Base-by-base conservation (phyloP, 1,140 invertebrate species). In the Pantala flavescens region DNA sequence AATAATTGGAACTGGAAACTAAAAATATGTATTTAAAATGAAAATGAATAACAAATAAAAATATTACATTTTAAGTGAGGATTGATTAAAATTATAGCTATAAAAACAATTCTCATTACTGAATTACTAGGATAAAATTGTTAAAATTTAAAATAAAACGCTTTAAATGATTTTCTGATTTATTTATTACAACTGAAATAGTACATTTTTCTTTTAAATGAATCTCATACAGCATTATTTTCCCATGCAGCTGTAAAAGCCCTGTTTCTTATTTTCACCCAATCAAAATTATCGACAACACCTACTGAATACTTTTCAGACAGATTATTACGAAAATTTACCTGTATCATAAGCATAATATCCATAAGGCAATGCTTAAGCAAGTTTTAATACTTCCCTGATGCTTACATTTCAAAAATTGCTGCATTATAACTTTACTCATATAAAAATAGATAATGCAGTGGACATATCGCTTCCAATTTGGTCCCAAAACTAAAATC, bases 291-390 rank as follows among this genome's bases (percentile, higher is more conserved):
- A 14, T 12, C 3, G 14, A 63, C n/a, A 63, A 63, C n/a, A 63
- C 3, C 49, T 63, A 63, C 49, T 7, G 49, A 16, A 63, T 14
- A 19, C 49, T 63, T 14, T 63, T 12, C 12, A 63, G 14, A 1
- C 5, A 63, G n/a, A 63, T 19, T 21, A 63, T 63, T 21, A 63
- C 12, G n/a, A 63, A 1, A 63, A 36, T 2, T 2, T 36, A 36
- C 9, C 9, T 36, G 28, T 36, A 36, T 36, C n/a, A 19, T 63
- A 7, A 63, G 49, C 16, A 19, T 19, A 63, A 63, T 63, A 16
- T 63, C 49, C 14, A 63, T 63, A 63, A 63, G 49, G 49, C 49
- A 19, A 63, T 63, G 49, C 49, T 63, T 63, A 63, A 63, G 49
- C 49, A 63, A 63, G 49, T 3, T 21, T 36, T 21, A 63, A 21